These are phyloP conservation scores for Hylyphantes graminicola DNA, from an alignment of 1,140 invertebrate genomes.

Conservation along the genomic window DNA sequence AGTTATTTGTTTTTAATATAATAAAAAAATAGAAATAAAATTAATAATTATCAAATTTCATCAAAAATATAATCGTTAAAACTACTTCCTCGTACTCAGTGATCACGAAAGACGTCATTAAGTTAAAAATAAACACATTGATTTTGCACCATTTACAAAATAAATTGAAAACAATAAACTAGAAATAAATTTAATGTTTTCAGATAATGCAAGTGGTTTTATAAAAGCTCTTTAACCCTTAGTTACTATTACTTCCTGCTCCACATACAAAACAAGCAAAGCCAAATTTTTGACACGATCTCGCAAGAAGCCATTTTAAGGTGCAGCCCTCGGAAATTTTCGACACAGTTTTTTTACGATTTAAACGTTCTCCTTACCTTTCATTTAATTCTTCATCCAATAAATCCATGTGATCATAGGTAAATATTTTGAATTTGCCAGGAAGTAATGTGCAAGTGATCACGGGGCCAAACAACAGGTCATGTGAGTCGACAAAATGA, in stretches of 20 bases:
- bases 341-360: neutral
- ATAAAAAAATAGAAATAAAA: too few species aligned
- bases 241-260: conserved; percentile 55
- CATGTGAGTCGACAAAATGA: conserved; percentile 68
- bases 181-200: conserved; percentile 1
- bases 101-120: too few species aligned
- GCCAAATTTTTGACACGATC: conserved; percentile 31
- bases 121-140: too few species aligned
- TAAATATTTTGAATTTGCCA: conserved; percentile 69
- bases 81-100: too few species aligned
- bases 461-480: conserved; percentile 71
- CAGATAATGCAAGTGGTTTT: neutral
- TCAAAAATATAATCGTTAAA: too few species aligned
- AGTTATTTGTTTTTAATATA: too few species aligned
- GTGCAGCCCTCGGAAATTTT: conserved; percentile 16
- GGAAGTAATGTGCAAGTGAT: conserved; percentile 69
- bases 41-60: too few species aligned
- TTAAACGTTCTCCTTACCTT: conserved; percentile 64
- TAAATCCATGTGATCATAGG: conserved; percentile 68
- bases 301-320: neutral
- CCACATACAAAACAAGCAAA: conserved; percentile 11
- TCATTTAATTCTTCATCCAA: conserved; percentile 68
- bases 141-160: too few species aligned
- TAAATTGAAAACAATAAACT: neutral
- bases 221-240: conserved; percentile 40